phyloP scores from a whole-genome alignment of 2,113 vertebrate genomes.

The Puntigrus tetrazona region DNA sequence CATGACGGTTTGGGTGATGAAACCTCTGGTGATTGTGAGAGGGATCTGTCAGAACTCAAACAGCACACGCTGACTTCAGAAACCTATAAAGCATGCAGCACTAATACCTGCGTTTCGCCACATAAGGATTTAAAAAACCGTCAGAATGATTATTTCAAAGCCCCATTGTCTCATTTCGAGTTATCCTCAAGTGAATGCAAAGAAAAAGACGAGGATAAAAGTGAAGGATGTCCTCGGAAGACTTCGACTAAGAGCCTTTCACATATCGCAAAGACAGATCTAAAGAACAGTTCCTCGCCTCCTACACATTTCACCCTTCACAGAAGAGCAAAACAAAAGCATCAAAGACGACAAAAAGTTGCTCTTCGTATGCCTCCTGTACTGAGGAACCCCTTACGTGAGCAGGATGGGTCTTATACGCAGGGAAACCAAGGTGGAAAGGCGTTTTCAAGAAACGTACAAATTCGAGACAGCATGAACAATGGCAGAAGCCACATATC shows the following conservation, averaged over 20 bases:
- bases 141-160: neutral
- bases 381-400: neutral
- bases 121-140: neutral
- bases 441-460: neutral
- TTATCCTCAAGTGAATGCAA: neutral
- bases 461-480: neutral
- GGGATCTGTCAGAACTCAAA: neutral
- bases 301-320: conserved; percentile 19
- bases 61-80: neutral
- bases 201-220: neutral
- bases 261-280: conserved; percentile 5
- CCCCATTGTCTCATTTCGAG: neutral
- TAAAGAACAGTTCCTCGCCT: conserved; percentile 8
- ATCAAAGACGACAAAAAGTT: conserved; percentile 1
- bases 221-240: neutral
- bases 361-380: neutral
- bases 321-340: neutral
- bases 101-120: neutral
- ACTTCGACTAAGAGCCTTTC: neutral
- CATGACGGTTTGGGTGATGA: neutral
- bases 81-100: neutral
- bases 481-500: neutral
- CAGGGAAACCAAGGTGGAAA: neutral
- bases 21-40: conserved; percentile 4
- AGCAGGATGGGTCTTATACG: neutral